These are phyloP conservation scores for Patiria pectinifera DNA, from an alignment of 53 echinoderm and acorn worm genomes.

Conservation along the genomic window DNA sequence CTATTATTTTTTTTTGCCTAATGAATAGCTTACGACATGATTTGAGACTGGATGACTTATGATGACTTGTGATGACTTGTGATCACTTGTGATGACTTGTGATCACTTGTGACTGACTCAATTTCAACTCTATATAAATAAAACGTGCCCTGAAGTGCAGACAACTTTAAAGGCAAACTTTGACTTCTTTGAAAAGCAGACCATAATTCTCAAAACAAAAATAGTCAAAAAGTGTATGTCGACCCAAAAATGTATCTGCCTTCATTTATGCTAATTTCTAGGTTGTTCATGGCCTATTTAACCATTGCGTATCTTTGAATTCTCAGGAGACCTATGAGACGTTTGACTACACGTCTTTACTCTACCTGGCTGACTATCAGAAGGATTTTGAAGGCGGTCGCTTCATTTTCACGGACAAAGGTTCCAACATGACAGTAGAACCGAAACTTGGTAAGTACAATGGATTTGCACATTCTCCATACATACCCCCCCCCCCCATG, in stretches of 20 bases:
- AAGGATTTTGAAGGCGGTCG: constrained; percentile 92
- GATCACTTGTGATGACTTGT: not conserved
- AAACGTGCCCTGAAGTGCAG: too few relatives aligned
- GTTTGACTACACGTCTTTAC: constrained; percentile 98
- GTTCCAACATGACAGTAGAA: constrained; percentile 87
- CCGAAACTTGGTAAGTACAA: constrained; percentile 84
- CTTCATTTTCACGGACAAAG: constrained; percentile 85
- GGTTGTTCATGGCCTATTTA: not conserved
- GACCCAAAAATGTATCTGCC: too few relatives aligned
- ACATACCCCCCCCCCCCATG: too few relatives aligned
- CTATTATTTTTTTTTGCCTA: too few relatives aligned
- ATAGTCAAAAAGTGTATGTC: too few relatives aligned
- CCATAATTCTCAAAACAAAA: too few relatives aligned
- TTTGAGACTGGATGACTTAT: not conserved
- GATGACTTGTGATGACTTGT: not conserved
- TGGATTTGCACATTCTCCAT: too few relatives aligned
- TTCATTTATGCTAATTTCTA: too few relatives aligned
- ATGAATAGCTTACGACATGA: not conserved
- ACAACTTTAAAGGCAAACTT: too few relatives aligned
- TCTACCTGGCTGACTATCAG: constrained; percentile 87
- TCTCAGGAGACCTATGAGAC: constrained; percentile 88
- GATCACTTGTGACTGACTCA: too few relatives aligned
- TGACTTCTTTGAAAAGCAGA: too few relatives aligned
- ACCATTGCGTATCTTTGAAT: not conserved
- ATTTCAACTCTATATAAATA: too few relatives aligned